Evolutionary conservation across 2,113 vertebrate genomes (phyloP), one percentile per base, ranked within the genome.

Genomic region (Malurus alboscapulatus): DNA sequence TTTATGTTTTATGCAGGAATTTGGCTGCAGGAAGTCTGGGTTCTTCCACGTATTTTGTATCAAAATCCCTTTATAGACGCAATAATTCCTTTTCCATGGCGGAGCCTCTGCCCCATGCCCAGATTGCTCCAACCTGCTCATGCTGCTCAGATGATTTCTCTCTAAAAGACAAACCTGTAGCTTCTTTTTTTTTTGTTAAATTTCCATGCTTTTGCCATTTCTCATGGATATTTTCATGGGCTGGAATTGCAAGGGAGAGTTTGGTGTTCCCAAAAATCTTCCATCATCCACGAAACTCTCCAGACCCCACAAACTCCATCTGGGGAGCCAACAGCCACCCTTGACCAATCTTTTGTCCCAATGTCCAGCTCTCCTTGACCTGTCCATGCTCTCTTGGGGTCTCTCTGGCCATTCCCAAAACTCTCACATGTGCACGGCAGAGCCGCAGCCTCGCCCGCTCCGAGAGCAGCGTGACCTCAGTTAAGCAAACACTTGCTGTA

Each of bases 401-500:
- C 90, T 71, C 44, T 69, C 34, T 87, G 30, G 82, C 26, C 95
- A 90, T 84, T 67, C 74, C 47, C 32, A n/a, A 9, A 14, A 74
- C 12, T 8, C 40, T 32, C 5, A 83, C 96, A 96, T 95, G 84
- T 96, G 97, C 59, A 22, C 77, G 58, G 86, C 97, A 96, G 95
- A 95, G 76, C 95, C 57, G 8, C 10, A 50, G 90, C 86, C 78
- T 92, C 92, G 42, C 92, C 95, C 82, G 40, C 95, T 61, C 93
- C n/a, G 77, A 91, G 86, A 53, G 95, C 94, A 72, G 8, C 22
- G 11, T 96, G 97, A 97, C 95, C 97, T 97, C 96, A 96, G 96
- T 71, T 95, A 94, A 86, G 93, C 81, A 97, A 97, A 97, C 95
- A 96, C 94, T 94, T 68, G 65, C 87, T 47, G 59, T 97, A 97